These are phyloP conservation scores for Brevipalpus yothersi DNA, from an alignment of 1,140 invertebrate species.

Conservation along the genomic window DNA sequence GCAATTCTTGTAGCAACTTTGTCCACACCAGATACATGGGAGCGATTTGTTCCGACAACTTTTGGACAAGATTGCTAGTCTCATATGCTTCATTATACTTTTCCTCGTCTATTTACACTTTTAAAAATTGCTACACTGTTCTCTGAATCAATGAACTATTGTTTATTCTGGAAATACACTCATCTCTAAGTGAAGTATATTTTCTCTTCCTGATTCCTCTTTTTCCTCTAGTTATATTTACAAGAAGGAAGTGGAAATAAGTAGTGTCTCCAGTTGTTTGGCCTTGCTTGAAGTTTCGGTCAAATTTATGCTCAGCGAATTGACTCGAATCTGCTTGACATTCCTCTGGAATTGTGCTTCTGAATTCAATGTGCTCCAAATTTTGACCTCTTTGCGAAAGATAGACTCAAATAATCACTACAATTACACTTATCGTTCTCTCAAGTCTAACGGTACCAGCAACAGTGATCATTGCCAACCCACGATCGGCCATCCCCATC, in stretches of 20 bases:
- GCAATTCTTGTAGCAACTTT: too few relatives aligned
- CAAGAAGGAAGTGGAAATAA: constrained; percentile 29
- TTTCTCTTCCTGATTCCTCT: not conserved
- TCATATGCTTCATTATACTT: too few relatives aligned
- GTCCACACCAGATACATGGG: too few relatives aligned
- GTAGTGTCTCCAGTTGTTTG: constrained; percentile 34
- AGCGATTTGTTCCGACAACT: too few relatives aligned
- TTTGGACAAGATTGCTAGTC: too few relatives aligned
- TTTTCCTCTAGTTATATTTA: constrained; percentile 10
- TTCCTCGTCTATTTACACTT: too few relatives aligned
- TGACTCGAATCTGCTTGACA: constrained; percentile 31
- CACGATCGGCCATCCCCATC: too few relatives aligned
- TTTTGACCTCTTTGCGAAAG: constrained; percentile 18
- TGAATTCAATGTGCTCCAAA: constrained; percentile 23
- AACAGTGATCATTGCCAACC: too few relatives aligned
- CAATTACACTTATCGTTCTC: not conserved
- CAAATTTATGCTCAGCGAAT: constrained; percentile 34
- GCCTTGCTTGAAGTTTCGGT: constrained; percentile 36
- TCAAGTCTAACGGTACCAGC: not conserved
- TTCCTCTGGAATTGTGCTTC: constrained; percentile 28
- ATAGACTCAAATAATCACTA: not conserved
- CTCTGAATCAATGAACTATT: too few relatives aligned
- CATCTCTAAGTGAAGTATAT: constrained; percentile 2
- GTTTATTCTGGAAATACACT: not conserved
- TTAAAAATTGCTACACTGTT: too few relatives aligned